These are phyloP conservation scores for Pollenia griseotomentosa DNA, from an alignment of 2,888 invertebrate species.

Conservation along the genomic window DNA sequence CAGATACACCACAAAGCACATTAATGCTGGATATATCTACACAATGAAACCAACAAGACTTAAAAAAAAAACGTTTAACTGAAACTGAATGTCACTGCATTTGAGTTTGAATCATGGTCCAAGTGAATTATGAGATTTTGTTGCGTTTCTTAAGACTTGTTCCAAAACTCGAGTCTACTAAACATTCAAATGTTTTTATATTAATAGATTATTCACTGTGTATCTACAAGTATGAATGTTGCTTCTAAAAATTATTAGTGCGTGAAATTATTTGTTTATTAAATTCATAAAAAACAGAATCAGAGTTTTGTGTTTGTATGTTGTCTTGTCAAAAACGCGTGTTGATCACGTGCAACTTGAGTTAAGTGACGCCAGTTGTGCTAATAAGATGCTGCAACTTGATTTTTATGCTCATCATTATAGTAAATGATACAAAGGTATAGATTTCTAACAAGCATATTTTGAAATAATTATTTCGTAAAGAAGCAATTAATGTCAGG, in stretches of 20 bases:
- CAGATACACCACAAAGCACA: slow-evolving; percentile 75
- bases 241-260: slow-evolving; percentile 44
- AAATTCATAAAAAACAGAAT: background rate
- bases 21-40: slow-evolving; percentile 14
- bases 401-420: background rate
- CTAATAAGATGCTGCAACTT: background rate
- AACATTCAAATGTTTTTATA: background rate
- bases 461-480: background rate
- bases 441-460: background rate
- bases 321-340: slow-evolving; percentile 54
- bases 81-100: slow-evolving; percentile 50
- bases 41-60: background rate
- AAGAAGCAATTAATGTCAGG: slow-evolving; percentile 30
- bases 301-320: slow-evolving; percentile 37
- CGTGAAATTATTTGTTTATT: slow-evolving; percentile 53
- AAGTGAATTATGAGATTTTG: slow-evolving; percentile 61
- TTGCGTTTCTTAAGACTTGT: slow-evolving; percentile 55
- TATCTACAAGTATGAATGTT: background rate
- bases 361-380: background rate
- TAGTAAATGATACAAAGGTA: background rate
- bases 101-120: slow-evolving; percentile 67
- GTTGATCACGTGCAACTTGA: slow-evolving; percentile 61
- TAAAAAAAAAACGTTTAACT: background rate
- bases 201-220: background rate
- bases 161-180: slow-evolving; percentile 9